phyloP scores from a whole-genome alignment of 92 coral and sea anemone species.

The Galaxea fascicularis region DNA sequence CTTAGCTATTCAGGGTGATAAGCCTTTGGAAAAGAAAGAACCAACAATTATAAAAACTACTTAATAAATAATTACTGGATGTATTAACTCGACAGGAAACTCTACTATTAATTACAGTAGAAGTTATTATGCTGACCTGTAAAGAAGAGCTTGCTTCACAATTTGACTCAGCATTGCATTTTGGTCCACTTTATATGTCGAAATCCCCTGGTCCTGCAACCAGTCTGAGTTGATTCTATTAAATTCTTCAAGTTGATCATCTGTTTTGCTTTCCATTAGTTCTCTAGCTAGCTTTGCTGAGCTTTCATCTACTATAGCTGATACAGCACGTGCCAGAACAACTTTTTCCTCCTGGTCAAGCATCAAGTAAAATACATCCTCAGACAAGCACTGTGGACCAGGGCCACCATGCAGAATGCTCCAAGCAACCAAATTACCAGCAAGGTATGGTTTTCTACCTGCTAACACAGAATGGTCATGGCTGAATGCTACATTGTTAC shows the following conservation, averaged over 20 bases:
- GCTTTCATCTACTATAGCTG: conserved; percentile 40
- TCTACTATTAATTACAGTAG: neutral
- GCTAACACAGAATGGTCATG: conserved; percentile 51
- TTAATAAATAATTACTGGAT: conserved; percentile 11
- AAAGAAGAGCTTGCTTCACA: conserved; percentile 57
- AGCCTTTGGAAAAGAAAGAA: conserved; percentile 8
- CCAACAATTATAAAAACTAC: conserved; percentile 10
- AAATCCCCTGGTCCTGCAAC: conserved; percentile 59
- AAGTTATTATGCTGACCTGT: conserved; percentile 37
- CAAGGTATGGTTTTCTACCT: conserved; percentile 56
- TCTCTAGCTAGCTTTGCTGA: conserved; percentile 44
- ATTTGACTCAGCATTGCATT: conserved; percentile 51
- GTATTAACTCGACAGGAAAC: neutral
- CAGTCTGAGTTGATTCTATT: conserved; percentile 53
- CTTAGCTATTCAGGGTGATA: conserved; percentile 1
- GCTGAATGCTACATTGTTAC: conserved; percentile 43
- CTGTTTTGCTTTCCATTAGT: conserved; percentile 46
- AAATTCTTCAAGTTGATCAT: conserved; percentile 21
- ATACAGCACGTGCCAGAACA: conserved; percentile 40
- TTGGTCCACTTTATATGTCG: conserved; percentile 28
- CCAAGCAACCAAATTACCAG: conserved; percentile 60
- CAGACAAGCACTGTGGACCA: conserved; percentile 50
- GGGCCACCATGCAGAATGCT: conserved; percentile 68
- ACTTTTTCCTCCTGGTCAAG: conserved; percentile 44
- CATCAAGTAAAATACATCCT: conserved; percentile 55